phyloP scores from a whole-genome alignment of 2,797 vertebrate genomes.

The Microhierax caerulescens region DNA sequence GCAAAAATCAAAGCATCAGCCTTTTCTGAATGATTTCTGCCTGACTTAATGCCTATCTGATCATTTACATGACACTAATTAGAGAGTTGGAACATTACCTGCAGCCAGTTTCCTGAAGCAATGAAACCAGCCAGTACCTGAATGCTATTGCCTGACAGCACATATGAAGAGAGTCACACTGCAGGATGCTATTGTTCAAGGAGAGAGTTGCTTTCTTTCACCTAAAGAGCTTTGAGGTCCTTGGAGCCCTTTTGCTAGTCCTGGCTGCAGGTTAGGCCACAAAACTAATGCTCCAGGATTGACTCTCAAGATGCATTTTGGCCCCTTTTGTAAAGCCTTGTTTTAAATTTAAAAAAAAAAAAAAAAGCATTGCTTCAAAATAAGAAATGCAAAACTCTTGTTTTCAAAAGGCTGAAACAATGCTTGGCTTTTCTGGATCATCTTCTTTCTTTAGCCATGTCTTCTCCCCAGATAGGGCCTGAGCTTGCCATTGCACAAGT shows the following conservation, averaged over 20 bases:
- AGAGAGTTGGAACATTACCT: not conserved
- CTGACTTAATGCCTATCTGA: not conserved
- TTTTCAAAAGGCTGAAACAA: not conserved
- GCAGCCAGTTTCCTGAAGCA: not conserved
- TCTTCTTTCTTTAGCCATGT: not conserved
- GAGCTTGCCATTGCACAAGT: not conserved
- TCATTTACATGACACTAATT: not conserved
- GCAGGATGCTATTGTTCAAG: not conserved
- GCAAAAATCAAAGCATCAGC: not conserved
- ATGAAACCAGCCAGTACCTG: not conserved
- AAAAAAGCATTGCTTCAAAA: not conserved
- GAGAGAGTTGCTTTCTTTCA: not conserved
- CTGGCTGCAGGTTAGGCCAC: not conserved
- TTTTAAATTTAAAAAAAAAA: not conserved
- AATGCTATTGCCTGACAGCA: not conserved
- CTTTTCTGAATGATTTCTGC: not conserved
- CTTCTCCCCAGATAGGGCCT: accelerated
- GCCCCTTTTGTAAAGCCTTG: not conserved
- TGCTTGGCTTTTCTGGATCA: not conserved
- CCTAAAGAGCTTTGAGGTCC: not conserved
- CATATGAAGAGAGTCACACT: not conserved
- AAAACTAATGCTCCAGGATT: not conserved
- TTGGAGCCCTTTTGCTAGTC: not conserved
- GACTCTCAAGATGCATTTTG: not conserved
- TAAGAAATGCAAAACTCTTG: not conserved